Evolutionary conservation across 1,140 invertebrate genomes (phyloP).

Genomic region (Myzus persicae): DNA sequence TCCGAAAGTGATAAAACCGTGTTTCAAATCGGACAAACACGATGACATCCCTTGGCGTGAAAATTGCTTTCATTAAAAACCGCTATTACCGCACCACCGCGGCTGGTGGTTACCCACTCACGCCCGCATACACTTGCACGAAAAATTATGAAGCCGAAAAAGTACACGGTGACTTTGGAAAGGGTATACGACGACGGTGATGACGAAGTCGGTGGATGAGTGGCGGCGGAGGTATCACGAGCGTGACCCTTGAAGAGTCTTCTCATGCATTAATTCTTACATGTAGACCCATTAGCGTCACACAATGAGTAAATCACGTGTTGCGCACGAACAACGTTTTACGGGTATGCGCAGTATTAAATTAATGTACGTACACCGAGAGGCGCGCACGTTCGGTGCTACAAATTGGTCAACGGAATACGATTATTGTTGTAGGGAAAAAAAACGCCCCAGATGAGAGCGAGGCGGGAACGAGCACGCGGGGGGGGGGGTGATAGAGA

Average conservation of each 20-base stretch:
- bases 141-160: slow-evolving; percentile 36
- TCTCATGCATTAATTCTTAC: slow-evolving; percentile 31
- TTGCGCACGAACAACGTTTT: slow-evolving; percentile 47
- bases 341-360: not conserved
- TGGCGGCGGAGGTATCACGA: not conserved
- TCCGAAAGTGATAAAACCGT: not conserved
- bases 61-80: slow-evolving; percentile 50
- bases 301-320: slow-evolving; percentile 61
- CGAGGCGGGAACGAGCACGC: too few relatives aligned
- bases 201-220: not conserved
- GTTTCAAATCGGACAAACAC: not conserved
- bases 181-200: not conserved
- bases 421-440: not conserved
- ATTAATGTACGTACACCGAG: not conserved
- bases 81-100: not conserved
- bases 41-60: slow-evolving; percentile 49
- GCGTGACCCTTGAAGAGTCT: slow-evolving; percentile 47
- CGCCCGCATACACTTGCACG: slow-evolving; percentile 47
- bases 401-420: not conserved
- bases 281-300: slow-evolving; percentile 55
- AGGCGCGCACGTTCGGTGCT: not conserved
- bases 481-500: not conserved
- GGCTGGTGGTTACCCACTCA: not conserved
- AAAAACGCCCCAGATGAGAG: not conserved
- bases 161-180: slow-evolving; percentile 8